These are phyloP conservation scores for Parnassius orleans DNA, from an alignment of 2,888 invertebrate genomes.

Conservation along the genomic window DNA sequence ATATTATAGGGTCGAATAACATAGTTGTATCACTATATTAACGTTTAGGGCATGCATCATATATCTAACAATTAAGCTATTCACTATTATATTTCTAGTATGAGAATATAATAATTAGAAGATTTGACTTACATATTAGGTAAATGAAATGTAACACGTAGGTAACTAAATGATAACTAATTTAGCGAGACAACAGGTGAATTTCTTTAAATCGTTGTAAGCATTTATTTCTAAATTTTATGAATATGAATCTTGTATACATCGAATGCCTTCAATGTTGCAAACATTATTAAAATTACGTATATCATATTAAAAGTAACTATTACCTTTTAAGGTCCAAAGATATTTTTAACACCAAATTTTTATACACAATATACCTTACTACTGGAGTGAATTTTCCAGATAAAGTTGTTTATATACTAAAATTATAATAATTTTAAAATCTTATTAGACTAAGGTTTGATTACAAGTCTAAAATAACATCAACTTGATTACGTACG, in stretches of 20 bases:
- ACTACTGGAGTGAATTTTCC: too few species aligned
- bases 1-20: neutral
- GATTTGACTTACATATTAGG: slow-evolving; percentile 34
- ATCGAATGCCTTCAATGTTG: slow-evolving; percentile 16
- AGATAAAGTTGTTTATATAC: too few species aligned
- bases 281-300: slow-evolving; percentile 4
- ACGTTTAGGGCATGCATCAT: neutral
- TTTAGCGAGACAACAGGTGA: too few species aligned
- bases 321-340: neutral
- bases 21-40: too few species aligned
- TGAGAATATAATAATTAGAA: neutral
- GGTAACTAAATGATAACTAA: too few species aligned
- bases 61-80: neutral
- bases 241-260: slow-evolving; percentile 30
- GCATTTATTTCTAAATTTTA: too few species aligned
- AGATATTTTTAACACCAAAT: neutral
- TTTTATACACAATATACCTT: too few species aligned
- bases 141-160: too few species aligned
- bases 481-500: neutral
- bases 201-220: too few species aligned
- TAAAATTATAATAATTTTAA: too few species aligned
- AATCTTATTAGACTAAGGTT: too few species aligned
- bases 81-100: neutral
- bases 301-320: neutral
- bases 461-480: neutral